Evolutionary conservation across 2,888 invertebrate species (phyloP), one percentile per base, ranked within the genome.

Genomic region (Rotaria macrura): DNA sequence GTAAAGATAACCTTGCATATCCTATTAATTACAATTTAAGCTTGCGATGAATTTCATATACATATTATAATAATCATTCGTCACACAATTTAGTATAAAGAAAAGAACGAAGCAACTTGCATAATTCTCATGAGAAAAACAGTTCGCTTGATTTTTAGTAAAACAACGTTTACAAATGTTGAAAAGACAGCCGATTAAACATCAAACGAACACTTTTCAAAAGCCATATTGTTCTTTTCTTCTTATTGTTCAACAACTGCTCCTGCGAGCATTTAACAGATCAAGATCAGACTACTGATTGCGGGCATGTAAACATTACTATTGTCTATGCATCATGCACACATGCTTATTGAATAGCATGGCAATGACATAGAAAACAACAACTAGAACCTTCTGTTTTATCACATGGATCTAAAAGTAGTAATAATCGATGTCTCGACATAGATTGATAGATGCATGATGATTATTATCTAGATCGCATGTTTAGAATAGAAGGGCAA

Each of bases 341-440:
- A 65, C 65, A 65, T 38, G 65, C 65, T 65, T 65, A 65, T 65
- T 34, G 34, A 65, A 29, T 65, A 65, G 65, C 65, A 34, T 65
- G 34, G 34, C 65, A 65, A 65, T 65, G 65, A 34, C 34, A 65
- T 65, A 34, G 34, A 25, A 65, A 65, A 65, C 65, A 65, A 65
- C 65, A 65, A 65, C 65, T 65, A 34, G 65, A 65, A 65, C 20
- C 65, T 34, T 17, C 34, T 65, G 34, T 65, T 65, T 38, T 65
- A 65, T 29, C 34, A 65, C 20, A 65, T 65, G 34, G 17, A 20
- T 20, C 17, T 34, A 34, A 65, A 65, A 65, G 65, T 65, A 65
- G 34, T 65, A 65, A 65, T 65, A 65, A 65, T 65, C 65, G 65
- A 65, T 65, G 65, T 65, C 65, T 65, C 65, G 65, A 65, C 65